phyloP scores from a whole-genome alignment of 2,797 vertebrate genomes.

The Alosa sapidissima region DNA sequence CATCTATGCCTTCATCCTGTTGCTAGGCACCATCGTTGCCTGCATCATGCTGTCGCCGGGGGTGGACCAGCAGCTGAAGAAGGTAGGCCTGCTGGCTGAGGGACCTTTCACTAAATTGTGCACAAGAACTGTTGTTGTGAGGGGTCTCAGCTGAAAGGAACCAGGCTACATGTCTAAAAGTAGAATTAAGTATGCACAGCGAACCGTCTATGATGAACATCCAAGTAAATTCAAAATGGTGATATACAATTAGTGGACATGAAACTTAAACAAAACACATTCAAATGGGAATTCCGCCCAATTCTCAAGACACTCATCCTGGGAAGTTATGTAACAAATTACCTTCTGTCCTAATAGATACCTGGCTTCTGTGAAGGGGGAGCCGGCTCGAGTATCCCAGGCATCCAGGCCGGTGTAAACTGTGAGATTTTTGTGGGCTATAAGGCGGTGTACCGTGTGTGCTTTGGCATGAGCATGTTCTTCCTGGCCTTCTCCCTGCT shows the following conservation, averaged over 20 bases:
- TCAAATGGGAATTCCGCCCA: background rate
- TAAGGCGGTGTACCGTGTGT: constrained; percentile 90
- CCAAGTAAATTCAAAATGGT: background rate
- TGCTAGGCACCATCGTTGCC: constrained; percentile 82
- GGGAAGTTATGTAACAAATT: background rate
- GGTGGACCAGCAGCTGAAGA: constrained; percentile 81
- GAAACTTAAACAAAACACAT: background rate
- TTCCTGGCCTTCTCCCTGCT: constrained; percentile 81
- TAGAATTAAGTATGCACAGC: background rate
- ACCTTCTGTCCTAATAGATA: constrained; percentile 69
- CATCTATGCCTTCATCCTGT: constrained; percentile 83
- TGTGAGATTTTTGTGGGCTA: constrained; percentile 88
- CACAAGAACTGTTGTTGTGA: background rate
- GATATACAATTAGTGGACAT: background rate
- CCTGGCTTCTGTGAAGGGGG: constrained; percentile 89
- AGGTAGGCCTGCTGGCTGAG: constrained; percentile 64
- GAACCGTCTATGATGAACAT: background rate
- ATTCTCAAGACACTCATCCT: background rate
- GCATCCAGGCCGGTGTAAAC: constrained; percentile 67
- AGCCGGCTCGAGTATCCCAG: constrained; percentile 61
- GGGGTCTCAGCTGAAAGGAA: background rate
- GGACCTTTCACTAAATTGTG: background rate
- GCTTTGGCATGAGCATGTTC: constrained; percentile 88
- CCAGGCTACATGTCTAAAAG: background rate
- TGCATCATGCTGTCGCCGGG: constrained; percentile 85